Evolutionary conservation across 2,797 vertebrate species (phyloP).

Genomic region (Sebastolobus alascanus): DNA sequence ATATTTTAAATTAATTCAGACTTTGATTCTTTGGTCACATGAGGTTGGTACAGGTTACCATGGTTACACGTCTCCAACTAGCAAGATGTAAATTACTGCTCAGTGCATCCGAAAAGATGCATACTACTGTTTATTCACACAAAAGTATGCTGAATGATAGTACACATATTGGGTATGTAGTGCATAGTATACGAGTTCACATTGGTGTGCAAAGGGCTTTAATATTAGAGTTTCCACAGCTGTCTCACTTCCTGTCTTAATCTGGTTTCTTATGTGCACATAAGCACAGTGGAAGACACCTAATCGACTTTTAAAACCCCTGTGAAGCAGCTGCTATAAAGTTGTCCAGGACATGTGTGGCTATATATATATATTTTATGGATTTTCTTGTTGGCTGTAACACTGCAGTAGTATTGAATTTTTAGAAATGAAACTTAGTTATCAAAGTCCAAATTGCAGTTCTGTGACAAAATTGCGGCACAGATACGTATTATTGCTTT

Average conservation of each 20-base stretch:
- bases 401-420: slow-evolving; percentile 28
- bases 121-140: too few relatives aligned
- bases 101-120: too few relatives aligned
- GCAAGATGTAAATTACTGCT: too few relatives aligned
- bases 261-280: neutral
- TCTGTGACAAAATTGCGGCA: slow-evolving; percentile 31
- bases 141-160: rapidly evolving
- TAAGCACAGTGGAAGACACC: neutral
- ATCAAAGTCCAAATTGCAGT: slow-evolving; percentile 30
- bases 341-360: neutral
- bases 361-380: neutral
- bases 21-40: too few relatives aligned
- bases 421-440: slow-evolving; percentile 50
- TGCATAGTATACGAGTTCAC: too few relatives aligned
- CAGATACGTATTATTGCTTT: slow-evolving; percentile 40
- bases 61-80: too few relatives aligned
- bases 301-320: neutral
- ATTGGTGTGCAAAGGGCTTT: too few relatives aligned
- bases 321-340: slow-evolving; percentile 2
- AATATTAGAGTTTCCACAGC: neutral
- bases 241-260: too few relatives aligned
- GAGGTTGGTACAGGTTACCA: too few relatives aligned
- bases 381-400: slow-evolving; percentile 30
- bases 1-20: too few relatives aligned
- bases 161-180: too few relatives aligned